These are phyloP conservation scores for Pterocles burchelli DNA, from an alignment of 2,113 vertebrate genomes.

Conservation along the genomic window DNA sequence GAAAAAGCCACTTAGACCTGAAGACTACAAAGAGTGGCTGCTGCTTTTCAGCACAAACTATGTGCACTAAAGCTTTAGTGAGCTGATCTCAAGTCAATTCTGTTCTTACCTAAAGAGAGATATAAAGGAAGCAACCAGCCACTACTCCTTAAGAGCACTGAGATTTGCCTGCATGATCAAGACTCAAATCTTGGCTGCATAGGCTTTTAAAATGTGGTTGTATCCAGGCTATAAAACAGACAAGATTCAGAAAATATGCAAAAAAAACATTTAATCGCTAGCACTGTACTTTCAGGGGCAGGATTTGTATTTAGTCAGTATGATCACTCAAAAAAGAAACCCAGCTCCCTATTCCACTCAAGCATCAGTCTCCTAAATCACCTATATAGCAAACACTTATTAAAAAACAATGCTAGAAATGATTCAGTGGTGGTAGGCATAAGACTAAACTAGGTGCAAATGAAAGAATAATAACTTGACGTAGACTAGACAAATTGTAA, in stretches of 20 bases:
- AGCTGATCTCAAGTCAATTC: not conserved
- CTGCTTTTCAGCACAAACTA: not conserved
- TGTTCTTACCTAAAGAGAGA: not conserved
- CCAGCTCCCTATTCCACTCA: not conserved
- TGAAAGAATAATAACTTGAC: not conserved
- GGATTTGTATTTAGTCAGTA: not conserved
- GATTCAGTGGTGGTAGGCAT: not conserved
- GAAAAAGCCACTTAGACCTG: not conserved
- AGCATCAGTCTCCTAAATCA: not conserved
- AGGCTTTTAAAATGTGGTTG: not conserved
- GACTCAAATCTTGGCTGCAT: not conserved
- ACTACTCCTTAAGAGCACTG: not conserved
- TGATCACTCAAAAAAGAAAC: not conserved
- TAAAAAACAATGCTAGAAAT: not conserved
- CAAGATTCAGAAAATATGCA: not conserved
- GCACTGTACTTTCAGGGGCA: not conserved
- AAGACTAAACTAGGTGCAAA: not conserved
- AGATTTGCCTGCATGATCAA: not conserved
- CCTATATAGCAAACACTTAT: not conserved
- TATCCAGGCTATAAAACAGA: not conserved
- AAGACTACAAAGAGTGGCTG: not conserved
- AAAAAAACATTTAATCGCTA: not conserved
- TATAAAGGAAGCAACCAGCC: not conserved
- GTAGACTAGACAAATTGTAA: not conserved
- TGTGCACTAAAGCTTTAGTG: not conserved